Conservation (phyloP, 2,888 invertebrate genomes). For the Orthonychiurus folsomi region DNA sequence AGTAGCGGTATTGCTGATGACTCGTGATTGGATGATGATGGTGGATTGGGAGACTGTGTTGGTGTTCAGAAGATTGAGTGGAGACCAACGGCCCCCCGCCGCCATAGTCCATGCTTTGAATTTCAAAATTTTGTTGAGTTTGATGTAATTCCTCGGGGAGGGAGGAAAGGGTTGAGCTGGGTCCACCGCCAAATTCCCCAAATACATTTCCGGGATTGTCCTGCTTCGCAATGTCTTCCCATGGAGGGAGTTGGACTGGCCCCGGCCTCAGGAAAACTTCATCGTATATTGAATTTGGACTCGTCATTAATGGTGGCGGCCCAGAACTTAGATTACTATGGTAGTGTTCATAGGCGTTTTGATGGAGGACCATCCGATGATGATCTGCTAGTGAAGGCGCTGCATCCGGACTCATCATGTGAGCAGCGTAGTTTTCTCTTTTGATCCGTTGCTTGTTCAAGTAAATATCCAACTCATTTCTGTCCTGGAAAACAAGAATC, state of each 20-base stretch:
- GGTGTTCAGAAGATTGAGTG: slow-evolving; percentile 14
- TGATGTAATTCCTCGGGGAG: background rate
- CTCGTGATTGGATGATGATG: slow-evolving; percentile 10
- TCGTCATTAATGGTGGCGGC: slow-evolving; percentile 14
- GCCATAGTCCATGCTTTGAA: background rate
- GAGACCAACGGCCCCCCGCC: slow-evolving; percentile 17
- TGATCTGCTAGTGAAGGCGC: slow-evolving; percentile 21
- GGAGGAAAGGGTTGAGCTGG: slow-evolving; percentile 24
- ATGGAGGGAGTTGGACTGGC: slow-evolving; percentile 53
- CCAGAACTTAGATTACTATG: background rate
- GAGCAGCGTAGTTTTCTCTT: slow-evolving; percentile 18
- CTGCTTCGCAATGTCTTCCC: slow-evolving; percentile 87
- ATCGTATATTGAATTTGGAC: slow-evolving; percentile 51
- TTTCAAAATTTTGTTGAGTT: background rate
- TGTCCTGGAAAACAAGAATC: slow-evolving; percentile 24
- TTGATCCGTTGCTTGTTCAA: slow-evolving; percentile 34
- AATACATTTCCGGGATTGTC: slow-evolving; percentile 51
- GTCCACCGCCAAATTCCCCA: background rate
- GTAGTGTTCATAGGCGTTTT: slow-evolving; percentile 3
- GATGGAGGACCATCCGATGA: slow-evolving; percentile 9
- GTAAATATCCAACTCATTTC: slow-evolving; percentile 39
- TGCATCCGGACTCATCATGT: slow-evolving; percentile 15
- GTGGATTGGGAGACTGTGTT: slow-evolving; percentile 32
- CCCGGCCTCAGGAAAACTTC: slow-evolving; percentile 66
- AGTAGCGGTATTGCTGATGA: slow-evolving; percentile 32